Base-by-base conservation (phyloP, 2,888 invertebrate species). In the Eulithis testata region DNA sequence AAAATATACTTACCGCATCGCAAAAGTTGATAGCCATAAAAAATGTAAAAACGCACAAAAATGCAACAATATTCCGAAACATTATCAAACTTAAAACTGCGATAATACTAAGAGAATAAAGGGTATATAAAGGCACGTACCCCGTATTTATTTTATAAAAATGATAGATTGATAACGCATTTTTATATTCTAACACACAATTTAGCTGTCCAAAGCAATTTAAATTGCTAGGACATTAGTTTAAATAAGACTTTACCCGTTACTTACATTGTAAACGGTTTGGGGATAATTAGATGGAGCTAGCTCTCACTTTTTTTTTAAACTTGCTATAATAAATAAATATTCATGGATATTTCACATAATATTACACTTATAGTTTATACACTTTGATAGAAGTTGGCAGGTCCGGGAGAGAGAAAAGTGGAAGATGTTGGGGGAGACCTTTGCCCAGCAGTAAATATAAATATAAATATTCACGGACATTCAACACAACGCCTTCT, bases 121-220 rank as follows among this genome's bases (percentile, higher is more conserved):
- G 40, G 40, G 53, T 68, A 85, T 80, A 81, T 63, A 57, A 63
- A 75, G 70, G 72, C 69, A 70, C 67, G 72, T 63, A 67, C 62
- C 67, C 76, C n/a, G 49, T 50, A 75, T 74, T 77, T 51, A 31
- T 36, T 31, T 74, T 73, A 43, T 53, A 62, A 56, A 68, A 65
- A 69, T 83, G 77, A 83, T 73, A 77, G 79, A 82, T 81, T 83
- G 81, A 88, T 86, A 73, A 77, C 66, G 80, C 70, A 64, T 60
- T 66, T 69, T 68, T 45, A 72, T 68, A 64, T 66, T 65, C 72
- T 75, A 70, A 76, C 70, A 72, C 68, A 75, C 76, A 78, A 84
- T 76, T 81, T 71, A 40, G 11, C 49, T 66, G 71, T 70, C 65
- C 40, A 43, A 50, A 50, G 45, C 45, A 9, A 8, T 56, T 55